These are phyloP conservation scores for Pipa parva DNA, from an alignment of 2,113 vertebrate genomes.

Conservation along the genomic window DNA sequence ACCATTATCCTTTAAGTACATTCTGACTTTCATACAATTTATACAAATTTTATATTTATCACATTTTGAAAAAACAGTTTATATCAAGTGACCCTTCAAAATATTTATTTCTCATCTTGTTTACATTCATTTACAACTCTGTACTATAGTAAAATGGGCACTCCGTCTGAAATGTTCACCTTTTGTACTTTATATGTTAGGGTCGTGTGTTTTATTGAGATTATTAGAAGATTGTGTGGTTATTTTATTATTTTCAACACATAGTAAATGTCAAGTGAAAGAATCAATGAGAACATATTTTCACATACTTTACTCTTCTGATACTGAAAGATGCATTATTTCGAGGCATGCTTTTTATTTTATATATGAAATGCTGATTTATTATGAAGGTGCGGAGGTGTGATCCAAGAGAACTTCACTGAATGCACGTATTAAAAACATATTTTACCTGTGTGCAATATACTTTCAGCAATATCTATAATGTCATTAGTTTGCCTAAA, in stretches of 20 bases:
- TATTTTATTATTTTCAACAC: slow-evolving; percentile 3
- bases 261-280: slow-evolving; percentile 10
- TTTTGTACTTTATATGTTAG: neutral
- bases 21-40: too few species aligned
- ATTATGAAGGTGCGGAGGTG: slow-evolving; percentile 16
- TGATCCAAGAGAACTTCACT: slow-evolving; percentile 19
- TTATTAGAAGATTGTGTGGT: slow-evolving; percentile 1
- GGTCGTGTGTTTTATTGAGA: slow-evolving; percentile 2
- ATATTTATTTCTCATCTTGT: too few species aligned
- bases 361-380: slow-evolving; percentile 3
- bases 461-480: slow-evolving; percentile 22
- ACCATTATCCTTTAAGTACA: too few species aligned
- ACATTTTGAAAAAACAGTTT: too few species aligned
- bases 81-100: too few species aligned
- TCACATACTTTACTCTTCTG: slow-evolving; percentile 3
- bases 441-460: slow-evolving; percentile 19
- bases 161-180: slow-evolving; percentile 14
- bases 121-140: too few species aligned
- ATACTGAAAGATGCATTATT: slow-evolving; percentile 1
- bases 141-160: slow-evolving; percentile 12
- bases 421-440: slow-evolving; percentile 14
- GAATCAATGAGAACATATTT: neutral
- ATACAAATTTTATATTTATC: too few species aligned
- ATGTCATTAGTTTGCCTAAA: slow-evolving; percentile 19
- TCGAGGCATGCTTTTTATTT: slow-evolving; percentile 9